Base-by-base conservation (phyloP, 2,888 invertebrate genomes). In the Nymphalis urticae region DNA sequence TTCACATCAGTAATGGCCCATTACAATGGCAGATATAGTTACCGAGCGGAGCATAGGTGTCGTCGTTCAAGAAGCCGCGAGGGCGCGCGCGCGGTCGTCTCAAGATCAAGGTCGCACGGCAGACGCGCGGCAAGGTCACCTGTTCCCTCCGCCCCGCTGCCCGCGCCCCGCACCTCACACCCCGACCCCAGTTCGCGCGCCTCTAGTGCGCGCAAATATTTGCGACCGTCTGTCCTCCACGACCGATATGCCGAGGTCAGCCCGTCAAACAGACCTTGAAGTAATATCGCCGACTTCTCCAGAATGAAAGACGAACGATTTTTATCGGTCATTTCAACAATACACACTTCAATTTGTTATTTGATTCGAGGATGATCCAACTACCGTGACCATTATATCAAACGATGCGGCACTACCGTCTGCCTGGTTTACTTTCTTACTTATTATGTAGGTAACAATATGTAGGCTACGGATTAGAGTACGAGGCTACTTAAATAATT, bases 241-340 rank as follows among this genome's bases (percentile, higher is more conserved):
- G 92, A 90, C 92, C 92, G 92, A 92, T 92, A 92, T 86, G 89
- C 86, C 90, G 92, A 92, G 92, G 92, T 92, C 92, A 88, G 83
- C 82, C 85, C 84, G 89, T 84, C 87, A 87, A 83, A 74, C 82
- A 87, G 88, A 91, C 92, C 92, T 92, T 92, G 89, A 87, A 88
- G 87, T 84, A 86, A 86, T 89, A 89, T 86, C 86, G 87, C 85
- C 88, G 89, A 89, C 88, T 90, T 89, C 89, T 86, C 79, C 82
- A 80, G 80, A 77, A 82, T 85, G 83, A 88, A 89, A 88, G 87
- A 81, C 79, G 79, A 79, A 79, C 80, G 73, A 76, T 76, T 75
- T 75, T 85, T 86, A 85, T 85, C 84, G 82, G 84, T 85, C 84
- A 83, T 78, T 81, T 80, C 62, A 75, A 72, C 69, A 69, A 69